Conservation (phyloP, 2,113 vertebrate genomes). For the Perognathus longimembris region DNA sequence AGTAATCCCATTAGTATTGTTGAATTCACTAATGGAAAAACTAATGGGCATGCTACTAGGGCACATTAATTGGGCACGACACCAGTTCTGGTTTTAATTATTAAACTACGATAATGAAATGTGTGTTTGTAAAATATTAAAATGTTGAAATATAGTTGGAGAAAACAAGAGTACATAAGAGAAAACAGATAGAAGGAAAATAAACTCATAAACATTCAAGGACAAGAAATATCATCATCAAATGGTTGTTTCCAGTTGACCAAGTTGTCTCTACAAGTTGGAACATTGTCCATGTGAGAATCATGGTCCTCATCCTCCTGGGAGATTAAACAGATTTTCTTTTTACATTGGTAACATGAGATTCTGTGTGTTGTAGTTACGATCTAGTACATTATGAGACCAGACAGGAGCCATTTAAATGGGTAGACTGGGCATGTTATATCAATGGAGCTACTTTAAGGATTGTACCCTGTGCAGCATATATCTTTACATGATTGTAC, state of each 20-base stretch:
- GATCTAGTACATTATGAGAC: conserved; percentile 35
- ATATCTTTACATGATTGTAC: neutral
- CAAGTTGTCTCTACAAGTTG: neutral
- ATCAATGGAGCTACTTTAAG: neutral
- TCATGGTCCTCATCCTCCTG: neutral
- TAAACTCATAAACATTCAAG: conserved; percentile 50
- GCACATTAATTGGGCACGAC: conserved; percentile 99
- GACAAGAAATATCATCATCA: neutral
- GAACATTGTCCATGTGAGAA: conserved; percentile 37
- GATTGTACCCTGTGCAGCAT: neutral
- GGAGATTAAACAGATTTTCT: conserved; percentile 53
- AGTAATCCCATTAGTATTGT: conserved; percentile 99
- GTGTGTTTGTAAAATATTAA: conserved; percentile 94
- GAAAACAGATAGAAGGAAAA: conserved; percentile 57
- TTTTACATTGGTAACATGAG: neutral
- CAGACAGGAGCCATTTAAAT: conserved; percentile 52
- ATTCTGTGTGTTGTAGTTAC: neutral
- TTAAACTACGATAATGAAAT: conserved; percentile 97
- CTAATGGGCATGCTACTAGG: conserved; percentile 99
- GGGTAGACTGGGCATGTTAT: neutral
- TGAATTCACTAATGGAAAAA: conserved; percentile 99
- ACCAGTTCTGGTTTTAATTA: conserved; percentile 99
- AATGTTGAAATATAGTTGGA: conserved; percentile 88
- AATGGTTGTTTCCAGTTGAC: conserved; percentile 29
- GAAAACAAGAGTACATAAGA: conserved; percentile 83